Evolutionary conservation across 2,113 vertebrate genomes (phyloP), one percentile per base, ranked within the genome.

Genomic region (Ellobius talpinus): DNA sequence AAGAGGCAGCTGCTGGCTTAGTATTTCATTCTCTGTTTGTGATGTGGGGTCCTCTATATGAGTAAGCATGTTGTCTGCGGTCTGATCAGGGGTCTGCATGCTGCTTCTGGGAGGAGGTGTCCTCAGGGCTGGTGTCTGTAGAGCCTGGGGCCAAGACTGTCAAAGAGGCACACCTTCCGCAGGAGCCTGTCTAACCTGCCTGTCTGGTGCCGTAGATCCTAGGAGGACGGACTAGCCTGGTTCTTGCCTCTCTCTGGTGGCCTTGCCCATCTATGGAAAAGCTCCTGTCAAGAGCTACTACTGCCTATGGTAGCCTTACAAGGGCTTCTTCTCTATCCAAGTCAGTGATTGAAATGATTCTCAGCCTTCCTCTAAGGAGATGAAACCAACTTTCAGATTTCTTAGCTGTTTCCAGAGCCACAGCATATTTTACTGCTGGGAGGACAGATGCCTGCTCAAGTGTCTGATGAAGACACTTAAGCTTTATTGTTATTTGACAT

Each of bases 371-470:
- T 95, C 50, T 84, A 77, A 96, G 94, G 90, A 87, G 86, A 58
- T 87, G 89, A 96, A 97, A 97, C n/a, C 42, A 23, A 94, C 72
- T 91, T 95, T 97, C 77, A 86, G 61, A 96, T 95, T 90, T 96
- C 91, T 96, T 84, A 87, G 92, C 94, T 95, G 91, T 97, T 97
- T 98, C 66, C 89, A 97, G 91, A 96, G 70, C 29, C 82, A 95
- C 93, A 91, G 91, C 96, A 96, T 98, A 94, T 98, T 97, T 97
- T 97, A 97, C 97, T 97, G 96, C 95, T 95, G 96, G 96, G 97
- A 97, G 95, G 97, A 97, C 97, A 98, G 97, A 98, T 97, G 97
- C 96, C 94, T 97, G 96, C 94, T 97, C 97, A 97, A 98, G 97
- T 97, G 91, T 97, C 97, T 97, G 96, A 95, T 97, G 96, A 97